Conservation (phyloP, 2,888 invertebrate genomes). For the Sesia apiformis region DNA sequence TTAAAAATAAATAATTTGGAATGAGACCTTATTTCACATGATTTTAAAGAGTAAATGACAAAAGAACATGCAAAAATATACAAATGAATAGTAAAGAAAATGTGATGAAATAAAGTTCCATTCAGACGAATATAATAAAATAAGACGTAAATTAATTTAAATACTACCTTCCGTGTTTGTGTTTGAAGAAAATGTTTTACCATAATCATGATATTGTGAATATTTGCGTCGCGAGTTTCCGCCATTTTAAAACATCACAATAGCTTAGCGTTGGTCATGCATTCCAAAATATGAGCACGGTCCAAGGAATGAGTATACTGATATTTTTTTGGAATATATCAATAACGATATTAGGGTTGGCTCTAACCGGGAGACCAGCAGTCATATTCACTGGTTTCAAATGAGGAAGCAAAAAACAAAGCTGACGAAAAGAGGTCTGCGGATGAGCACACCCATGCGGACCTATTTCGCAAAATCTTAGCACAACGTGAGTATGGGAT, state of each 20-base stretch:
- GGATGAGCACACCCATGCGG: constrained; percentile 26
- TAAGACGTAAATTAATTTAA: constrained; percentile 55
- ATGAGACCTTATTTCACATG: constrained; percentile 14
- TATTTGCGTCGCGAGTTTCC: constrained; percentile 48
- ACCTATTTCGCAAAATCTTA: constrained; percentile 48
- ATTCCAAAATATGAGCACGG: constrained; percentile 53
- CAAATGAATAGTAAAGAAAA: constrained; percentile 11
- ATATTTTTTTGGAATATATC: background rate
- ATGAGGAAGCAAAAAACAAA: constrained; percentile 65
- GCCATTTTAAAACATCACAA: constrained; percentile 41
- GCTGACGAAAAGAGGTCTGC: constrained; percentile 35
- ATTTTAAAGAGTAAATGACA: constrained; percentile 4
- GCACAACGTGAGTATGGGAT: constrained; percentile 66
- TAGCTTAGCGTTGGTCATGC: constrained; percentile 59
- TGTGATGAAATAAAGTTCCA: constrained; percentile 32
- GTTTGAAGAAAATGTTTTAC: constrained; percentile 64
- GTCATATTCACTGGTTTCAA: constrained; percentile 62
- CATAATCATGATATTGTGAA: constrained; percentile 58
- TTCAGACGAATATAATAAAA: constrained; percentile 28
- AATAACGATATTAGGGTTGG: background rate
- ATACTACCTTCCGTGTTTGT: constrained; percentile 67
- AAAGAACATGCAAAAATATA: constrained; percentile 14
- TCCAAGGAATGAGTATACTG: constrained; percentile 65
- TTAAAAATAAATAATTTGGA: constrained; percentile 7
- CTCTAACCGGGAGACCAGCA: constrained; percentile 32